Percentiles rank a stretch among this genome's conserved stretches.
Conservation (phyloP, 2,888 invertebrate genomes). For the Oscheius sp. region DNA sequence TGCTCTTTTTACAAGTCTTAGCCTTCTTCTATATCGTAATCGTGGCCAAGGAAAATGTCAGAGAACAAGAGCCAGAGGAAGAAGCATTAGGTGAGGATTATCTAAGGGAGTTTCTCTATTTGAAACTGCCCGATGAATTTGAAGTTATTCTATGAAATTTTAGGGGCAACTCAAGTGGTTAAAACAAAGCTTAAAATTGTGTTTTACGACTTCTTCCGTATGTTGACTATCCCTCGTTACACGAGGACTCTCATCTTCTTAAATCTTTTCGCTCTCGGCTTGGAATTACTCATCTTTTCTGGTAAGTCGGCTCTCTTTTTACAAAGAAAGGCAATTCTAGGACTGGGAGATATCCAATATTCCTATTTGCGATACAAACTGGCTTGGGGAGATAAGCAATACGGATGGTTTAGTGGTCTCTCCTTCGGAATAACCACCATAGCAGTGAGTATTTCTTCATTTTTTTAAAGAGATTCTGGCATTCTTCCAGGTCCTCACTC, state of each 20-base stretch:
- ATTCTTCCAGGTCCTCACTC: slow-evolving; percentile 44
- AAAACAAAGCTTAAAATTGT: slow-evolving; percentile 4
- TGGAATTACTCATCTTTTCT: slow-evolving; percentile 56
- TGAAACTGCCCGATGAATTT: neutral
- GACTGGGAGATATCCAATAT: slow-evolving; percentile 62
- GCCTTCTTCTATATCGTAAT: slow-evolving; percentile 68
- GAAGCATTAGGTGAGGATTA: neutral
- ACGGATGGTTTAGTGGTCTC: slow-evolving; percentile 65
- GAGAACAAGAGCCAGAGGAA: neutral
- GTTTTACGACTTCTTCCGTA: slow-evolving; percentile 34
- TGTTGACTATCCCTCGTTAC: slow-evolving; percentile 37
- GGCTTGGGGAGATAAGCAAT: slow-evolving; percentile 64
- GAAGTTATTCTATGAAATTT: neutral
- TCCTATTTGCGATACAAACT: slow-evolving; percentile 62
- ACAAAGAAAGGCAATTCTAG: slow-evolving; percentile 3
- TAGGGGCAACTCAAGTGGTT: neutral
- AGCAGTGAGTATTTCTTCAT: slow-evolving; percentile 40
- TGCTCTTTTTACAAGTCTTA: slow-evolving; percentile 61
- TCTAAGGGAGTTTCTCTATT: neutral
- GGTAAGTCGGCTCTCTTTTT: slow-evolving; percentile 23
- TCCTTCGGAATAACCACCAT: slow-evolving; percentile 58
- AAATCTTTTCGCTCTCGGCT: slow-evolving; percentile 58
- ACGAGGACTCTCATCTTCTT: slow-evolving; percentile 41
- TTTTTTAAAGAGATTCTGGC: neutral
- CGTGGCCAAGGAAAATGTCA: slow-evolving; percentile 40